Evolutionary conservation across 2,797 vertebrate species (phyloP), one percentile per base, ranked within the genome.

Genomic region (Notamacropus eugenii): DNA sequence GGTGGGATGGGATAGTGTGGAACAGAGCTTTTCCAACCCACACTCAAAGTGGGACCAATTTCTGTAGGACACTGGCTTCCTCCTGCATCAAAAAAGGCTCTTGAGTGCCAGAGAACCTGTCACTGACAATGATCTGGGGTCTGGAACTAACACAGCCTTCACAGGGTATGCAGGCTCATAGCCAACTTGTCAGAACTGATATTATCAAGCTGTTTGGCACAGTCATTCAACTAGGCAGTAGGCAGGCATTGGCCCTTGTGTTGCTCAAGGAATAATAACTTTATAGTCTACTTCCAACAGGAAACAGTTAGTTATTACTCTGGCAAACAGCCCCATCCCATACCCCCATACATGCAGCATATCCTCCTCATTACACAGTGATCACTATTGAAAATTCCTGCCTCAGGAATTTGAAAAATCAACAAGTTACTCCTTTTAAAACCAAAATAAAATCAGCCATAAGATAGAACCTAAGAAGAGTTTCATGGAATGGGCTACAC

Each of bases 31-130:
- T 91, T 62, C 90, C 87, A 90, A 92, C 31, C 28, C 16, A 52
- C 11, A 1, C 67, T 57, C 92, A 58, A 52, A 95, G 55, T 13
- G 58, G 74, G 59, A 34, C 54, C 5, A 55, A 82, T 54, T 55
- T 34, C 54, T 0, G 55, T 4, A 27, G 93, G 91, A 91, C 52
- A n/a, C 22, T 46, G 34, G 11, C 67, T 91, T 74, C 59, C 34
- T 93, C 74, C 57, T 92, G 62, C 28, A 59, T 74, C 14, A 62
- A 54, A 92, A 1, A 1, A 24, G 55, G 29, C 62, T 67, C 57
- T 92, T 95, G 93, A 34, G 59, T 87, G 82, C 46, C 55, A 94
- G 95, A 93, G 40, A 1, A 90, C 28, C 54, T 90, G 40, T 94
- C 93, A 87, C 55, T 62, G 91, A 62, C 28, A 34, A 10, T 27